Percentiles rank a stretch among this genome's conserved stretches.
These are phyloP conservation scores for Shargacucullia verbasci DNA, from an alignment of 2,888 invertebrate genomes.

Conservation along the genomic window DNA sequence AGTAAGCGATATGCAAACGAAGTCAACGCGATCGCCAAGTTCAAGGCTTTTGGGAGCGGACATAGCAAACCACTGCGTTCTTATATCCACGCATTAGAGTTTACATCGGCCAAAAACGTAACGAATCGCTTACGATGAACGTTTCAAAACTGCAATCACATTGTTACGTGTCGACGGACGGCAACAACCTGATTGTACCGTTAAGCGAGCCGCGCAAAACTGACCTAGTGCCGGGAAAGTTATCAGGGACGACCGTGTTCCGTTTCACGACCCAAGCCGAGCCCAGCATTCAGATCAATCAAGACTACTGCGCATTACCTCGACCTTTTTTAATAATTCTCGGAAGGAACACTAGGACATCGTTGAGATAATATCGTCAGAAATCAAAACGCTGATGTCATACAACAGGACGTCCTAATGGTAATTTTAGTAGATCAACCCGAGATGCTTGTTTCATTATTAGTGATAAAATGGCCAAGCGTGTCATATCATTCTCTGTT, in stretches of 20 bases:
- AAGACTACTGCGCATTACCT: conserved; percentile 55
- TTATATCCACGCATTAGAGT: conserved; percentile 65
- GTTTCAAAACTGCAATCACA: conserved; percentile 86
- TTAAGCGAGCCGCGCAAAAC: conserved; percentile 86
- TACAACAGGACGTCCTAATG: conserved; percentile 71
- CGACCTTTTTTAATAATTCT: conserved; percentile 40
- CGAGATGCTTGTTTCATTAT: conserved; percentile 60
- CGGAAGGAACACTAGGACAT: conserved; percentile 54
- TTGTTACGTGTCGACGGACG: conserved; percentile 83
- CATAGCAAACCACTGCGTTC: conserved; percentile 38
- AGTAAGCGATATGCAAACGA: conserved; percentile 46
- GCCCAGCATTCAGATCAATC: conserved; percentile 65
- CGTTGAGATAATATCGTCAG: conserved; percentile 63
- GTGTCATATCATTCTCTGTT: conserved; percentile 76
- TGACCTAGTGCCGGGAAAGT: conserved; percentile 88
- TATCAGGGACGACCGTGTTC: conserved; percentile 83
- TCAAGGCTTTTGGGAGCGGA: conserved; percentile 68
- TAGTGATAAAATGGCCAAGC: conserved; percentile 66
- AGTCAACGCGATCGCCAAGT: conserved; percentile 67
- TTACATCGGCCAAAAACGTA: conserved; percentile 61
- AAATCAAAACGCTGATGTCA: conserved; percentile 74
- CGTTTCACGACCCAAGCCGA: conserved; percentile 71
- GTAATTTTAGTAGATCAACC: conserved; percentile 63
- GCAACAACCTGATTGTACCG: conserved; percentile 87
- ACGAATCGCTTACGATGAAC: conserved; percentile 71